Evolutionary conservation across 2,113 vertebrate species (phyloP), one percentile per base, ranked within the genome.

Genomic region (Tiliqua scincoides): DNA sequence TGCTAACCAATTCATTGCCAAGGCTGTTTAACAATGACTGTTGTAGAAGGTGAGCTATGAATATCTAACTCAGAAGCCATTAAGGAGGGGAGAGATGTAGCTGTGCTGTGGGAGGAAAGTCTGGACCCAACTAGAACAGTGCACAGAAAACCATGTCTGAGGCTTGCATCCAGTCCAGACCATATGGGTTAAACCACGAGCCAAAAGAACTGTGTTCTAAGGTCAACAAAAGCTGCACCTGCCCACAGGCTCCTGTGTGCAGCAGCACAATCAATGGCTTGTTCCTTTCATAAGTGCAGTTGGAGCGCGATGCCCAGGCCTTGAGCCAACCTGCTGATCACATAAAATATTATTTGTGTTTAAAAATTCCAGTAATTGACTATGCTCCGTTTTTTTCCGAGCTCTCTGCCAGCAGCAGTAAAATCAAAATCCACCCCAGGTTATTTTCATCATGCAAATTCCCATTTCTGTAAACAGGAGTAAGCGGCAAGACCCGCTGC

Each of bases 321-420:
- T 89, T 5, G 40, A 87, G 97, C 97, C 97, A 97, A 95, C 94
- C 96, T 93, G 94, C 97, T 96, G 96, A 97, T 97, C 96, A 83
- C 96, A 97, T 97, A 97, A 97, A 97, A 97, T 97, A 97, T 97
- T 97, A 97, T 97, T 97, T 97, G 97, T 97, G 96, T 97, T 97
- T 96, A 94, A 97, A 97, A 97, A 97, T 97, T 97, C 96, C 97
- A 96, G 97, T 97, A 97, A 97, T 97, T 97, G 97, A 96, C 97
- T 96, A 94, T 95, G 96, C 95, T 93, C 95, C 90, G 91, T 23
- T 94, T 97, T 97, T 97, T 97, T 97, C 97, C 97, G 82, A 97
- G 93, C 94, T 88, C 89, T 43, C 93, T 97, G 97, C 97, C 97
- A 97, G 96, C 90, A 91, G 95, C 97, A 95, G 96, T 97, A 97